Percentiles rank a stretch among this genome's conserved stretches.
Evolutionary conservation across 2,888 invertebrate genomes (phyloP).

Genomic region (Saturnia japonica): DNA sequence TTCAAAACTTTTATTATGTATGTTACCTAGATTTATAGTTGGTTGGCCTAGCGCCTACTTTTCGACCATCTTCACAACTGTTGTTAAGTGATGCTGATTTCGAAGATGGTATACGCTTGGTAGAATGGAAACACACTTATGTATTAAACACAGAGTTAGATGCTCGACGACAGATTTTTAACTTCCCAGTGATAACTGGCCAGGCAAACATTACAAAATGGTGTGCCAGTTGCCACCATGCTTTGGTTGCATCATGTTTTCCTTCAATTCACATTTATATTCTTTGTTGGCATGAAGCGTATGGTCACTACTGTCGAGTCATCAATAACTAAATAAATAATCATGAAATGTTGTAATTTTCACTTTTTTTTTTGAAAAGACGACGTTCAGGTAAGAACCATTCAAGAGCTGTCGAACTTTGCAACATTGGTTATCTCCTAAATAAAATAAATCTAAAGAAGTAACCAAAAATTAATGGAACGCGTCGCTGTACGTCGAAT

Average conservation of each 20-base stretch:
- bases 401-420: not conserved
- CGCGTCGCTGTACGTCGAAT: constrained; percentile 18
- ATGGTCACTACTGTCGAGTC: not conserved
- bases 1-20: too few relatives aligned
- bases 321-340: not conserved
- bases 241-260: not conserved
- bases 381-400: not conserved
- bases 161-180: not conserved
- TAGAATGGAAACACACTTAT: not conserved
- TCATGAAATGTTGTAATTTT: not conserved
- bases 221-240: not conserved
- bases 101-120: not conserved
- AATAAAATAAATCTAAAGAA: constrained; percentile 2
- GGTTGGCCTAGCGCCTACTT: too few relatives aligned
- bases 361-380: not conserved
- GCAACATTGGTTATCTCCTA: not conserved
- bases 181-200: not conserved
- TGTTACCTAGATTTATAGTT: too few relatives aligned
- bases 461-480: not conserved
- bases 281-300: not conserved
- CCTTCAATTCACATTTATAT: not conserved
- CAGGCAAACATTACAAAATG: not conserved
- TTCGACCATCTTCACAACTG: too few relatives aligned
- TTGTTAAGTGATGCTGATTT: not conserved
- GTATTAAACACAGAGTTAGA: not conserved